These are phyloP conservation scores for Tapera naevia DNA, from an alignment of 2,797 vertebrate genomes.

Conservation along the genomic window DNA sequence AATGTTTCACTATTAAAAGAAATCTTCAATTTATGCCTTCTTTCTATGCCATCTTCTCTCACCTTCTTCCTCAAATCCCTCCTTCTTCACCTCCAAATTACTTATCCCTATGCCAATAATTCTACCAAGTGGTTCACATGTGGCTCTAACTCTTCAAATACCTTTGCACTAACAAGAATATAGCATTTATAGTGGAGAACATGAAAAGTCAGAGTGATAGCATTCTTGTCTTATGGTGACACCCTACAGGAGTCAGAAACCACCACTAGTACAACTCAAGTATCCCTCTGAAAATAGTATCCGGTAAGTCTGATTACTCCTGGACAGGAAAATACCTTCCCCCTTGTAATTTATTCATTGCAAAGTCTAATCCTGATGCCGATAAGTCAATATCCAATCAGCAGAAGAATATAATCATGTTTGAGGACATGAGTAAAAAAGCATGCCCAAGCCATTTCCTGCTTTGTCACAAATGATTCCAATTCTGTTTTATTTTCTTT, in stretches of 20 bases:
- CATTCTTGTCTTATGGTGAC: background rate
- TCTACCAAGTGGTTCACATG: background rate
- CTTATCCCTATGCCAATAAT: background rate
- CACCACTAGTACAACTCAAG: background rate
- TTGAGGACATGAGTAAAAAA: conserved; percentile 23
- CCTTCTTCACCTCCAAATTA: background rate
- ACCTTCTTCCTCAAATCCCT: background rate
- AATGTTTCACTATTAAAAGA: background rate
- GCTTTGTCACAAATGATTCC: conserved; percentile 48
- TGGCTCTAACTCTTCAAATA: background rate
- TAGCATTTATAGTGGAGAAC: background rate
- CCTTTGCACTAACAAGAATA: background rate
- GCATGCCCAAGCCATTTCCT: conserved; percentile 45
- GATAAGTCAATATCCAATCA: conserved; percentile 9
- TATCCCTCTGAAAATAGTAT: background rate
- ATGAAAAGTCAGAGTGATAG: background rate
- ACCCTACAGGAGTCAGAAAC: background rate
- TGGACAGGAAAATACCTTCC: conserved; percentile 18
- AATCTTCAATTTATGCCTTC: background rate
- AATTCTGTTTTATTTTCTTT: background rate
- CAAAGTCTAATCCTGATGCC: conserved; percentile 23
- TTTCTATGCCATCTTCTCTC: background rate
- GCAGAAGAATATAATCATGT: conserved; percentile 29
- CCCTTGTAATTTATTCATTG: conserved; percentile 41
- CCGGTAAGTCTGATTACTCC: background rate